phyloP scores from a whole-genome alignment of 2,888 invertebrate genomes.

The Conistra vaccinii region DNA sequence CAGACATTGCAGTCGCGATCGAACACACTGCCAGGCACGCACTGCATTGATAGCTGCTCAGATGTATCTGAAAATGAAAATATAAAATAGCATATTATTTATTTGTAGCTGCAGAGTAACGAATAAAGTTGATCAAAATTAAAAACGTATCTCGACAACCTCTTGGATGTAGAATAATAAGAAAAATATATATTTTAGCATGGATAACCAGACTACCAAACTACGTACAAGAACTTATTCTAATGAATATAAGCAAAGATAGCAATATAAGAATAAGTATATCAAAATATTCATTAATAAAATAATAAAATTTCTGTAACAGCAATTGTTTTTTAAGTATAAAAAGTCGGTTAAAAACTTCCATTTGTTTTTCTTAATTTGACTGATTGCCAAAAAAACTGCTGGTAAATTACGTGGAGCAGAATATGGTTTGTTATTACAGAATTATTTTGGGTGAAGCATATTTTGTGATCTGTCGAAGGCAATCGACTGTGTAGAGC shows the following conservation, averaged over 20 bases:
- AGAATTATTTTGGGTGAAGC: neutral
- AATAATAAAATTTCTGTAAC: neutral
- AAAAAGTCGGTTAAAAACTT: too few relatives aligned
- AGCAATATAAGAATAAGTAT: too few relatives aligned
- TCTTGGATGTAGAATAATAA: neutral
- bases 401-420: neutral
- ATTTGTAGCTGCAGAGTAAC: neutral
- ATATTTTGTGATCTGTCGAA: neutral
- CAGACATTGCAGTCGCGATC: conserved; percentile 87
- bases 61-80: conserved; percentile 73
- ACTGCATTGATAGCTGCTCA: conserved; percentile 73
- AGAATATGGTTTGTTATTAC: neutral
- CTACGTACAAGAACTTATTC: neutral
- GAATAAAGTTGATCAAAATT: neutral
- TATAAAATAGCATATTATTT: neutral
- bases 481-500: conserved; percentile 3
- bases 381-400: too few relatives aligned
- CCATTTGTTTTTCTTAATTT: neutral
- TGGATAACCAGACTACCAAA: neutral
- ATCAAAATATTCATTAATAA: too few relatives aligned
- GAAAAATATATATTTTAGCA: neutral
- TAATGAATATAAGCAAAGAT: neutral
- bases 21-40: conserved; percentile 82
- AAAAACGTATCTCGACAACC: neutral
- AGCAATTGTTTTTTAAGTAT: neutral